Evolutionary conservation across 2,113 vertebrate genomes (phyloP).

Genomic region (Cyanoderma ruficeps): DNA sequence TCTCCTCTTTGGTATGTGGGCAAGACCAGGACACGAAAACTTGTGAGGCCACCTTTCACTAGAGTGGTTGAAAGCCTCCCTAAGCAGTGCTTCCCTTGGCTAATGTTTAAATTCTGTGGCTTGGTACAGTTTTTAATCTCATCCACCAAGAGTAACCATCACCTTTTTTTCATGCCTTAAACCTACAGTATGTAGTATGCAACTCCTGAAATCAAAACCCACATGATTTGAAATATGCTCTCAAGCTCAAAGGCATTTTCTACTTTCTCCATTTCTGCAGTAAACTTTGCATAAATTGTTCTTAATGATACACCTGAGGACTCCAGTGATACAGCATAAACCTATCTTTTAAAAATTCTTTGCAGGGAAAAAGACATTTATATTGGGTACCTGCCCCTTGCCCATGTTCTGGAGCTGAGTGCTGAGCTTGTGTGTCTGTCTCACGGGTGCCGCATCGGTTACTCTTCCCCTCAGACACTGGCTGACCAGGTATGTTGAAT

Average conservation of each 20-base stretch:
- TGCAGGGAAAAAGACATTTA: conserved; percentile 89
- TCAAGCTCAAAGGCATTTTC: neutral
- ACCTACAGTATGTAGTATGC: neutral
- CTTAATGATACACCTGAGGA: neutral
- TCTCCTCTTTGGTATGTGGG: neutral
- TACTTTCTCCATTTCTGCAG: neutral
- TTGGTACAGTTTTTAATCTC: neutral
- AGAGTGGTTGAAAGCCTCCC: neutral
- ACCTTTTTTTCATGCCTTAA: neutral
- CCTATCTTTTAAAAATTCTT: neutral
- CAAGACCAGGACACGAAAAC: neutral
- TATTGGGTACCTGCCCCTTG: conserved; percentile 92
- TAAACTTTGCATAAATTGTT: neutral
- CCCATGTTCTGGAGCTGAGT: conserved; percentile 93
- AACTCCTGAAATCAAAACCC: neutral
- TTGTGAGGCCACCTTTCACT: neutral
- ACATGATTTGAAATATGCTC: accelerated
- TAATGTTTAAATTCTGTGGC: neutral
- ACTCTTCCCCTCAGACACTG: conserved; percentile 93
- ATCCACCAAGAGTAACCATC: neutral
- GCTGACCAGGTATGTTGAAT: conserved; percentile 85
- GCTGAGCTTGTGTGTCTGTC: conserved; percentile 90
- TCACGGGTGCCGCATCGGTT: conserved; percentile 90
- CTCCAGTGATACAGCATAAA: neutral
- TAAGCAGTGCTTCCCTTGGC: neutral